phyloP scores from a whole-genome alignment of 2,888 invertebrate genomes.

The Cryptocephalus primarius region DNA sequence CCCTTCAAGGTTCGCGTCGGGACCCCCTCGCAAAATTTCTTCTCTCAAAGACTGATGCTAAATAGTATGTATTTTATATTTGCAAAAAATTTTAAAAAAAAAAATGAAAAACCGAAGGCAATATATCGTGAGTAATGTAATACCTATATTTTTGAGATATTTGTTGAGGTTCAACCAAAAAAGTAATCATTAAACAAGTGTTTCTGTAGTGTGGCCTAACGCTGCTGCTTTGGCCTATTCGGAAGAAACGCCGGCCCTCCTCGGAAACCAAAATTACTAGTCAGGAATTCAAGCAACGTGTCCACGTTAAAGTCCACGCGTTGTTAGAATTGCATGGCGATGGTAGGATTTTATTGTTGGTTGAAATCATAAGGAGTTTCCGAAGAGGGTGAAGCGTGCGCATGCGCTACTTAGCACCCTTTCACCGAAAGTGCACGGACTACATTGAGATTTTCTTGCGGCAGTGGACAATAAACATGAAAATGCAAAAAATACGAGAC shows the following conservation, averaged over 20 bases:
- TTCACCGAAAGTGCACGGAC: conserved; percentile 23
- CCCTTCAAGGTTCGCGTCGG: too few species aligned
- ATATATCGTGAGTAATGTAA: conserved; percentile 29
- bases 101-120: conserved; percentile 29
- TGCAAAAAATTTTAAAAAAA: conserved; percentile 18
- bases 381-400: conserved; percentile 15
- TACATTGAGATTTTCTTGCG: conserved; percentile 29
- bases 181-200: conserved; percentile 17
- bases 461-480: conserved; percentile 34
- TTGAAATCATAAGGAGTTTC: neutral
- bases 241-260: neutral
- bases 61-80: conserved; percentile 25
- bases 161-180: conserved; percentile 24
- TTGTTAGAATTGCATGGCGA: too few species aligned
- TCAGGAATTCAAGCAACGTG: neutral
- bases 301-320: too few species aligned
- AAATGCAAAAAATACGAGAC: too few species aligned
- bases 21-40: conserved; percentile 10
- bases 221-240: conserved; percentile 22
- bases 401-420: conserved; percentile 9
- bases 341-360: too few species aligned
- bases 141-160: conserved; percentile 36
- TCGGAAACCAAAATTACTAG: neutral
- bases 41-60: conserved; percentile 38
- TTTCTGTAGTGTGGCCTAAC: conserved; percentile 18